phyloP scores from a whole-genome alignment of 37 sponge, comb jelly and placozoan species.

The Tethya wilhelma region DNA sequence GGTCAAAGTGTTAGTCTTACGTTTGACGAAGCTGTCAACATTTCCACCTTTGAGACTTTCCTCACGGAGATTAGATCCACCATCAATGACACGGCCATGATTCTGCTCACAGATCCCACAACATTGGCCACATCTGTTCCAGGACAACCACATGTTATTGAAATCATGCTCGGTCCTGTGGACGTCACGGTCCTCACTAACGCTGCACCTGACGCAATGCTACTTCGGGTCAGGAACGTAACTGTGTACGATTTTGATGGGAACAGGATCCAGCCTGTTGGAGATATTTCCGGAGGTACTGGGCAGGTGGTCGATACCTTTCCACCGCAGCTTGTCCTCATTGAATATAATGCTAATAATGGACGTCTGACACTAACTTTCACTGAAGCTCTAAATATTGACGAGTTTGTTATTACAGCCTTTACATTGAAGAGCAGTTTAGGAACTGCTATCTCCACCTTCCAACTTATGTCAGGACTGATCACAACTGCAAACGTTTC shows the following conservation, averaged over 20 bases:
- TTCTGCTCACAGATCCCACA: not conserved
- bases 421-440: constrained; percentile 36
- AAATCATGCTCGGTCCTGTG: constrained; percentile 15
- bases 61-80: constrained; percentile 29
- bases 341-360: constrained; percentile 53
- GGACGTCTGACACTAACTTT: constrained; percentile 59
- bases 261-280: constrained; percentile 38
- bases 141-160: constrained; percentile 16
- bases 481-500: constrained; percentile 59
- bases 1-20: constrained; percentile 41
- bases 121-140: not conserved
- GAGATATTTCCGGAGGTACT: constrained; percentile 17
- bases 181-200: constrained; percentile 22
- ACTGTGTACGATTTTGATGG: constrained; percentile 57
- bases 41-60: constrained; percentile 42
- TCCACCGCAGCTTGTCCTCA: constrained; percentile 41
- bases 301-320: constrained; percentile 23
- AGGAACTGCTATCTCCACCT: constrained; percentile 9
- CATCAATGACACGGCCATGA: constrained; percentile 35
- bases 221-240: constrained; percentile 33
- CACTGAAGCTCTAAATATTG: constrained; percentile 58
- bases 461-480: constrained; percentile 45
- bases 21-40: constrained; percentile 81
- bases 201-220: constrained; percentile 35
- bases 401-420: constrained; percentile 23